Conservation (phyloP, 2,113 vertebrate species). For the Ascaphus truei region DNA sequence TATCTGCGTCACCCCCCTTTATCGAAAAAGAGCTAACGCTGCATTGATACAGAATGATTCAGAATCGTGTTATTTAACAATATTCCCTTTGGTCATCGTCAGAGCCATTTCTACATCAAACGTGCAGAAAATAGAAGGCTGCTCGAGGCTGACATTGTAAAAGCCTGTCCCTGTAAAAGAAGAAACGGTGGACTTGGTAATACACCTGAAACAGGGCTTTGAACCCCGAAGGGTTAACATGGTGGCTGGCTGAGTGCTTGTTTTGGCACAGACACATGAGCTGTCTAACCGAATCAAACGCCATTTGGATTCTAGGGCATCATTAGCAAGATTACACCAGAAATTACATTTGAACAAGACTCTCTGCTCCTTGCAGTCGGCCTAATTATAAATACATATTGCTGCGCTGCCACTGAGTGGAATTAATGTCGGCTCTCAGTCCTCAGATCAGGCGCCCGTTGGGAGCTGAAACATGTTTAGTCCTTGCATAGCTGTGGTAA, state of each 20-base stretch:
- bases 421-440: conserved; percentile 71
- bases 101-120: no score
- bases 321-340: conserved; percentile 60
- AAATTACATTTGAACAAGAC: conserved; percentile 57
- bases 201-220: no score
- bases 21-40: no score
- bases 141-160: no score
- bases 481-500: conserved; percentile 67
- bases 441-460: conserved; percentile 61
- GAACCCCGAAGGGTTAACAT: conserved; percentile 36
- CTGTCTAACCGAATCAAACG: conserved; percentile 59
- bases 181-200: no score
- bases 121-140: no score
- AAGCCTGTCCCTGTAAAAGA: no score
- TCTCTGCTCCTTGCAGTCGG: conserved; percentile 48
- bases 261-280: conserved; percentile 57
- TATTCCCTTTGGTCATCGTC: no score
- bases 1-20: no score
- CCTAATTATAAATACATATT: conserved; percentile 57
- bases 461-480: conserved; percentile 69
- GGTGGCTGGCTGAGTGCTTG: conserved; percentile 45
- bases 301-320: conserved; percentile 49
- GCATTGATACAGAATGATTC: no score
- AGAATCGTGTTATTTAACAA: no score
- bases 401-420: conserved; percentile 57